phyloP scores from a whole-genome alignment of 1,140 invertebrate genomes.

The Calliphora vicina region DNA sequence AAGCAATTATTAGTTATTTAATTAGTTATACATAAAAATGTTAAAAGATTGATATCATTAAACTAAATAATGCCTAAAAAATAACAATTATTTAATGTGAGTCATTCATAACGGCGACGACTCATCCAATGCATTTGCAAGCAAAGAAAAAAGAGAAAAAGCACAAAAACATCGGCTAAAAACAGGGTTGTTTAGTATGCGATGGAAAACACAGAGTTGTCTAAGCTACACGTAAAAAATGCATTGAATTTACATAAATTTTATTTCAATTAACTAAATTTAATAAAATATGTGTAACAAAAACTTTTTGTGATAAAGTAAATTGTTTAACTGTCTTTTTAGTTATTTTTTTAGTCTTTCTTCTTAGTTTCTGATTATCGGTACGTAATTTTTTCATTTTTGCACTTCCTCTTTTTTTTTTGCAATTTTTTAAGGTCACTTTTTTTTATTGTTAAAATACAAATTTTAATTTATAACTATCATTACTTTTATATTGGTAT shows the following conservation, averaged over 20 bases:
- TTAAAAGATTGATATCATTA: not conserved
- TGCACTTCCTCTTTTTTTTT: not conserved
- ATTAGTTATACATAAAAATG: not conserved
- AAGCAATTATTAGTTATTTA: not conserved
- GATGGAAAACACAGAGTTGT: not conserved
- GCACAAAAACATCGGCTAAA: not conserved
- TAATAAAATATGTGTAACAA: not conserved
- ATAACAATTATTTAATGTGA: not conserved
- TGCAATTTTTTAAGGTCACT: not conserved
- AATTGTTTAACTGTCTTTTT: too few relatives aligned
- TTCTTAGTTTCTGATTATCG: not conserved
- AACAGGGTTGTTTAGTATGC: not conserved
- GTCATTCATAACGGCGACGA: constrained; percentile 4
- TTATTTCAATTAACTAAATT: too few relatives aligned
- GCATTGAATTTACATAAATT: too few relatives aligned
- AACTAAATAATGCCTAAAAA: not conserved
- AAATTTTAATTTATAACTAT: not conserved
- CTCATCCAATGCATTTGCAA: not conserved
- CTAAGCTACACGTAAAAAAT: not conserved
- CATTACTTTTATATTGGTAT: not conserved
- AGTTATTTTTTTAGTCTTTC: not conserved
- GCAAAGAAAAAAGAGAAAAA: not conserved
- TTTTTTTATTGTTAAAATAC: not conserved
- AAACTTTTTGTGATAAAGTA: too few relatives aligned
- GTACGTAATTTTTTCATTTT: not conserved